Percentiles rank a stretch among this genome's conserved stretches.
Conservation (phyloP, 2,888 invertebrate species). For the Tetheella fluctuosa region DNA sequence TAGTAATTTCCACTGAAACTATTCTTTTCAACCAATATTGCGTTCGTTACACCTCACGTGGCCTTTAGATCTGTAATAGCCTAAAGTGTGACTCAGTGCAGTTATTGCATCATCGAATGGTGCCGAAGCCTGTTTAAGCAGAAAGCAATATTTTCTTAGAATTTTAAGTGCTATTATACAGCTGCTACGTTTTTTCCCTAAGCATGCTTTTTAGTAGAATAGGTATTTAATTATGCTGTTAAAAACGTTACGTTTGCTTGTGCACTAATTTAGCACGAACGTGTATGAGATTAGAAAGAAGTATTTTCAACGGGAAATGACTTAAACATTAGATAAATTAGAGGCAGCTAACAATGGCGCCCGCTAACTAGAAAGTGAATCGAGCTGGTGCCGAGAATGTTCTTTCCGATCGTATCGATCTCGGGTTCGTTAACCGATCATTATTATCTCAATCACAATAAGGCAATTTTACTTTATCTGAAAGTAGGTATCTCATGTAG, state of each 20-base stretch:
- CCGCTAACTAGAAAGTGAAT: constrained; percentile 77
- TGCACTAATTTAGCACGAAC: background rate
- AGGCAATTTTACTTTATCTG: constrained; percentile 51
- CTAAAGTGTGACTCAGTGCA: constrained; percentile 66
- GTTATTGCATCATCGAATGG: constrained; percentile 49
- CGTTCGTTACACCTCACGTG: constrained; percentile 56
- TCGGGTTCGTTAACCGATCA: constrained; percentile 69
- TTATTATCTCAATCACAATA: constrained; percentile 73
- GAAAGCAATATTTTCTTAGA: constrained; percentile 39
- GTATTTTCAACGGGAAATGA: constrained; percentile 47
- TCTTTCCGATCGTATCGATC: constrained; percentile 74
- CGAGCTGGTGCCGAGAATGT: constrained; percentile 66
- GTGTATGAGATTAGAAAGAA: constrained; percentile 36
- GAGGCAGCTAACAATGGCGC: constrained; percentile 69
- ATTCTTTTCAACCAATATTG: constrained; percentile 56
- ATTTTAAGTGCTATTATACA: background rate
- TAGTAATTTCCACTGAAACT: constrained; percentile 57
- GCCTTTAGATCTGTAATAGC: constrained; percentile 65
- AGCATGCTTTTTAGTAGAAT: constrained; percentile 19
- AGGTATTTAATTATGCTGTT: constrained; percentile 19
- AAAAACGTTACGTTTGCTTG: background rate
- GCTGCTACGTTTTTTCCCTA: constrained; percentile 33
- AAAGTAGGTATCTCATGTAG: constrained; percentile 18
- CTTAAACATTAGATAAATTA: constrained; percentile 75
- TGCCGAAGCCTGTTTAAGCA: constrained; percentile 36